Conservation (phyloP, 2,888 invertebrate genomes). For the Drosophila subquinaria region DNA sequence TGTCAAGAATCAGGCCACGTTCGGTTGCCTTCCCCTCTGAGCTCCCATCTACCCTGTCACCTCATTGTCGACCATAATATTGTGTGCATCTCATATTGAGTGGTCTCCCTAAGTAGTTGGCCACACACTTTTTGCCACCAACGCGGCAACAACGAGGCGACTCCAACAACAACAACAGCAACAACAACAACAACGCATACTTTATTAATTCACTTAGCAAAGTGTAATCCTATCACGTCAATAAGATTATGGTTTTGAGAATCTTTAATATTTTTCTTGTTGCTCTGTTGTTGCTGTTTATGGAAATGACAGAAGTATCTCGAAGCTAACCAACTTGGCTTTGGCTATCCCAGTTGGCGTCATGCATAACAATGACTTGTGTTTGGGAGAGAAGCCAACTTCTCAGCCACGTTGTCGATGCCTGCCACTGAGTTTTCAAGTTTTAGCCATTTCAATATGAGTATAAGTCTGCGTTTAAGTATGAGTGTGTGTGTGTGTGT, state of each 20-base stretch:
- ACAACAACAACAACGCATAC: constrained; percentile 57
- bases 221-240: constrained; percentile 82
- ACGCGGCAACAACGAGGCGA: constrained; percentile 7
- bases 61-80: constrained; percentile 69
- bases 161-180: constrained; percentile 19
- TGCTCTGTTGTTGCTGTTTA: constrained; percentile 61
- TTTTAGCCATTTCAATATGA: constrained; percentile 63
- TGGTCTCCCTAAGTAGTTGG: constrained; percentile 78
- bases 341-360: constrained; percentile 63
- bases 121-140: constrained; percentile 54
- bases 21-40: constrained; percentile 1
- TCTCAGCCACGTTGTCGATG: constrained; percentile 35
- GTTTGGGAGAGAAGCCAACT: constrained; percentile 20
- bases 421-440: constrained; percentile 41
- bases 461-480: constrained; percentile 16
- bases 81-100: constrained; percentile 78
- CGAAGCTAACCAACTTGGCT: constrained; percentile 41
- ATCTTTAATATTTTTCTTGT: constrained; percentile 79
- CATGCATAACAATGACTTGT: constrained; percentile 81
- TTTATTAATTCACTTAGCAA: constrained; percentile 83
- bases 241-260: constrained; percentile 82
- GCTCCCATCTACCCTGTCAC: constrained; percentile 17
- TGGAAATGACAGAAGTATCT: constrained; percentile 67
- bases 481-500: constrained; percentile 54
- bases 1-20: constrained; percentile 77